Evolutionary conservation across 2,113 vertebrate species (phyloP), one percentile per base, ranked within the genome.

Genomic region (Noctilio leporinus): DNA sequence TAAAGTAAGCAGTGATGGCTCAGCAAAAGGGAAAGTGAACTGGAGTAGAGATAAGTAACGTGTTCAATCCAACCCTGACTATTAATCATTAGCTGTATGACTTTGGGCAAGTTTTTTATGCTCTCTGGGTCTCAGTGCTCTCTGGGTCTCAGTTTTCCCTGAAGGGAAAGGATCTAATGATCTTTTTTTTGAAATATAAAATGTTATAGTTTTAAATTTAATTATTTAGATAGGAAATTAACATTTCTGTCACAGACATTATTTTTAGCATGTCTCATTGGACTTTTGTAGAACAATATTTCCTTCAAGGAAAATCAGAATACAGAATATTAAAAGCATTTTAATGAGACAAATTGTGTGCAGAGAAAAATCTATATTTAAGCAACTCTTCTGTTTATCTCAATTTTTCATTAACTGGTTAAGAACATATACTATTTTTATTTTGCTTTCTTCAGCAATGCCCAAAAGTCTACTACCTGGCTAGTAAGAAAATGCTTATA

Each of bases 291-390:
- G 91, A 95, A 96, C 92, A 96, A 96, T 96, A 97, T 97, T 97
- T 97, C 96, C 96, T 97, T 97, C 88, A 96, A 97, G 95, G 88
- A 97, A 96, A 97, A 96, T 94, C 92, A 97, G 95, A 89, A 96
- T 94, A 62, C 72, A 93, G 93, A 95, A 95, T 96, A 97, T 95
- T 95, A 96, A 96, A 89, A 97, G 83, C 64, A 94, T 89, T 96
- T 97, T 97, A 96, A 97, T 95, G 86, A 96, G 89, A 96, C 86
- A 95, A 96, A 96, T 94, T 96, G 83, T 89, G 40, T 93, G 75
- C 95, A 76, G 43, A 91, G 87, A 95, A 92, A 97, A 90, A 78
- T 96, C 87, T 95, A 77, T 96, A 96, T 96, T 96, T 96, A 97
- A 96, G 75, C 77, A 93, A 94, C 51, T 93, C 77, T 59, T 97